Conservation (phyloP, 2,797 vertebrate species). For the Mallotus villosus region DNA sequence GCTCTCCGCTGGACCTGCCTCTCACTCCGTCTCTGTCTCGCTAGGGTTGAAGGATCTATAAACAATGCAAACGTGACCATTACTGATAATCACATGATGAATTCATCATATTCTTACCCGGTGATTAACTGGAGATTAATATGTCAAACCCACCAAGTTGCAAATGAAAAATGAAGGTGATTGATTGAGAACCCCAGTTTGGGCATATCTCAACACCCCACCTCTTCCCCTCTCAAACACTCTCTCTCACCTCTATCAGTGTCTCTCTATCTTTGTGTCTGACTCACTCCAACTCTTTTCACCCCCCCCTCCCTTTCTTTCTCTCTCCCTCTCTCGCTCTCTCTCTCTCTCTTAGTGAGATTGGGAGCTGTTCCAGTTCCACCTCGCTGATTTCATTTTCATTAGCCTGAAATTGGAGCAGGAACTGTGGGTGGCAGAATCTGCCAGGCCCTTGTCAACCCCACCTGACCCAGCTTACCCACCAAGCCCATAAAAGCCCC, state of each 20-base stretch:
- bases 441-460: background rate
- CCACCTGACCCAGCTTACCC: conserved; percentile 1
- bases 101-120: conserved; percentile 14
- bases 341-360: background rate
- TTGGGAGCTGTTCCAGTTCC: conserved; percentile 1
- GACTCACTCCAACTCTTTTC: background rate
- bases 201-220: background rate
- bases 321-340: background rate
- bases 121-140: background rate
- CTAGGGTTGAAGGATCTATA: conserved; percentile 34
- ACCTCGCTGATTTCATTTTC: conserved; percentile 8
- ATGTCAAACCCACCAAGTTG: background rate
- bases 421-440: conserved; percentile 7
- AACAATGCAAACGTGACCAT: conserved; percentile 50
- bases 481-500: background rate
- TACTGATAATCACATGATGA: conserved; percentile 56
- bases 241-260: background rate
- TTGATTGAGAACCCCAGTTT: background rate
- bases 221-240: background rate
- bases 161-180: background rate
- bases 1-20: background rate
- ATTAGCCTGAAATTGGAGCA: background rate
- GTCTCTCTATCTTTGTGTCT: background rate
- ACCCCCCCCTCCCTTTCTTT: background rate
- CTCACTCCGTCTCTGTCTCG: conserved; percentile 10